Conservation (phyloP, 2,888 invertebrate species). For the Plebejus anna region DNA sequence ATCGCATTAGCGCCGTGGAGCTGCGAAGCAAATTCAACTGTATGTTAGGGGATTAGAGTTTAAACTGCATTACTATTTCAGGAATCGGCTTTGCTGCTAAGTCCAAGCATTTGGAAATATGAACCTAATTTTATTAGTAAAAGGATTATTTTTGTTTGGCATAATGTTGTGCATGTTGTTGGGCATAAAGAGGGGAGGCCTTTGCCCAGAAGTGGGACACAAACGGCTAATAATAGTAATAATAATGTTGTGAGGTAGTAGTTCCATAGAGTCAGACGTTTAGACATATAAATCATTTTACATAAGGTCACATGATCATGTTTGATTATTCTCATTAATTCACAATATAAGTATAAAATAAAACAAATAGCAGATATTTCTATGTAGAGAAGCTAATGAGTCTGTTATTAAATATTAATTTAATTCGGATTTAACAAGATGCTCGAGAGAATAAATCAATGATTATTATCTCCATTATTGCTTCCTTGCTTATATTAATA, state of each 20-base stretch:
- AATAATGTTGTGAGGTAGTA: not conserved
- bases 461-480: too few relatives aligned
- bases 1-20: slow-evolving; percentile 29
- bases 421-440: too few relatives aligned
- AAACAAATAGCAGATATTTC: too few relatives aligned
- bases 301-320: not conserved
- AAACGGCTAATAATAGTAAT: too few relatives aligned
- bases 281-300: not conserved
- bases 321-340: not conserved
- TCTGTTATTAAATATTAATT: too few relatives aligned
- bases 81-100: not conserved
- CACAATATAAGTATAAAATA: too few relatives aligned
- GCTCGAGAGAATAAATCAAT: too few relatives aligned
- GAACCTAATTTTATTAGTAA: not conserved
- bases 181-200: too few relatives aligned
- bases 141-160: slow-evolving; percentile 8
- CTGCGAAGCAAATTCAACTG: not conserved
- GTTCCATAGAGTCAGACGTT: not conserved
- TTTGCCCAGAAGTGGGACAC: too few relatives aligned
- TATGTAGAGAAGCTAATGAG: too few relatives aligned
- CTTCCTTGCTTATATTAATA: too few relatives aligned
- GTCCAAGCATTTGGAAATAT: not conserved
- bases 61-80: not conserved
- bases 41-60: not conserved
- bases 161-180: not conserved